phyloP scores from a whole-genome alignment of 2,888 invertebrate genomes.

The Elegia similella region DNA sequence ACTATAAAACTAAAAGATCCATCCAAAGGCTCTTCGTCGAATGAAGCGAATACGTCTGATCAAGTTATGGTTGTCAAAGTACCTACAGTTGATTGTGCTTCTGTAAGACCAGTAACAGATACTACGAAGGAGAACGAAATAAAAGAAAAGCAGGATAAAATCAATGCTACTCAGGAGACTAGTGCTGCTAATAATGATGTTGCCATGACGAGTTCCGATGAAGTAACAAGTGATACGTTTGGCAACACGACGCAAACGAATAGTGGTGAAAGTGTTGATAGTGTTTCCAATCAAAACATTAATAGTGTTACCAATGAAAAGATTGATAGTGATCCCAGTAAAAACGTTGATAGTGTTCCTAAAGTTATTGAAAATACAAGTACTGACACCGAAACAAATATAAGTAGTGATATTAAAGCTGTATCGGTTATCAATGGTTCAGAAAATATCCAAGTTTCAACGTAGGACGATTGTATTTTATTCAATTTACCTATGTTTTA shows the following conservation, averaged over 20 bases:
- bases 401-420: constrained; percentile 9
- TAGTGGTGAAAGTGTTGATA: background rate
- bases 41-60: constrained; percentile 54
- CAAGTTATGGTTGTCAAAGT: constrained; percentile 69
- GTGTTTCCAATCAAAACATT: background rate
- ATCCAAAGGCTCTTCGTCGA: constrained; percentile 43
- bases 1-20: constrained; percentile 87
- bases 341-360: background rate
- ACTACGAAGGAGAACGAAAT: constrained; percentile 22
- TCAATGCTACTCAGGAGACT: background rate
- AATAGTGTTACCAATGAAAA: background rate
- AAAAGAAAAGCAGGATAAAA: background rate
- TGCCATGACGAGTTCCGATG: background rate
- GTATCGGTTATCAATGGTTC: background rate
- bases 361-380: background rate
- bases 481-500: background rate
- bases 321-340: background rate
- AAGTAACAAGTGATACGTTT: background rate
- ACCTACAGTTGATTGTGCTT: constrained; percentile 59
- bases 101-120: constrained; percentile 38
- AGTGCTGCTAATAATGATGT: background rate
- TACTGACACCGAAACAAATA: background rate
- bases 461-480: constrained; percentile 5
- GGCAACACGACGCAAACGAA: background rate
- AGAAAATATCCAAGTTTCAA: constrained; percentile 10